These are phyloP conservation scores for Toxonevra muliebris DNA, from an alignment of 2,888 invertebrate genomes.

Conservation along the genomic window DNA sequence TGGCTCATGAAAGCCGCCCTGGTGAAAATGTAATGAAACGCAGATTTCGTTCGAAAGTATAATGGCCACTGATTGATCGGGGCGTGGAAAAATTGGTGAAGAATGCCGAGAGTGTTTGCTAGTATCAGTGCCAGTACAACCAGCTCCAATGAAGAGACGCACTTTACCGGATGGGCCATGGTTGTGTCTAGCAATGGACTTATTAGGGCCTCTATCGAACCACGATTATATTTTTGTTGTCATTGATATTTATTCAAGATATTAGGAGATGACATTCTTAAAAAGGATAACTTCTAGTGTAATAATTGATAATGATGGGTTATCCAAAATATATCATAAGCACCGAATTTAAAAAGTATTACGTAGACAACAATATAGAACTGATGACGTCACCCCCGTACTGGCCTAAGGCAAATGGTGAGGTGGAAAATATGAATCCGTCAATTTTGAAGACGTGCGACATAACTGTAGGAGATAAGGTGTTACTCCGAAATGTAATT, in stretches of 20 bases:
- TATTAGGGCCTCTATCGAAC: slow-evolving; percentile 24
- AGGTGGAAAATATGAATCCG: slow-evolving; percentile 34
- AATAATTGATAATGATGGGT: slow-evolving; percentile 38
- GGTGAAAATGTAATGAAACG: slow-evolving; percentile 31
- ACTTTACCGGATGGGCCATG: slow-evolving; percentile 19
- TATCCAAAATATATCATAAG: no score
- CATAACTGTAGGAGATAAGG: slow-evolving; percentile 28
- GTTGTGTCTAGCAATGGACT: slow-evolving; percentile 24
- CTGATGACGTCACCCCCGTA: slow-evolving; percentile 38
- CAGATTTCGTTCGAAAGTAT: slow-evolving; percentile 32
- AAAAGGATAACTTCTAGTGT: slow-evolving; percentile 18
- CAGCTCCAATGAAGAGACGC: slow-evolving; percentile 24
- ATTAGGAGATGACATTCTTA: slow-evolving; percentile 20
- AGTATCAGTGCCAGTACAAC: slow-evolving; percentile 25
- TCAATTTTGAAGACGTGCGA: slow-evolving; percentile 23
- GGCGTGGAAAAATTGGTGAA: slow-evolving; percentile 32
- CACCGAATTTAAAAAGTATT: slow-evolving; percentile 37
- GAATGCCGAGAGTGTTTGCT: slow-evolving; percentile 33
- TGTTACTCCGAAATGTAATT: slow-evolving; percentile 25
- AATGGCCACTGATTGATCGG: slow-evolving; percentile 37
- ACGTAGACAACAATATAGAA: slow-evolving; percentile 34
- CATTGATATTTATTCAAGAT: slow-evolving; percentile 19
- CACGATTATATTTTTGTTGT: slow-evolving; percentile 28
- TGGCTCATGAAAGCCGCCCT: slow-evolving; percentile 24
- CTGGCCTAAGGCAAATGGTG: slow-evolving; percentile 35